These are phyloP conservation scores for Urosaurus nigricauda DNA, from an alignment of 2,797 vertebrate genomes.

Conservation along the genomic window DNA sequence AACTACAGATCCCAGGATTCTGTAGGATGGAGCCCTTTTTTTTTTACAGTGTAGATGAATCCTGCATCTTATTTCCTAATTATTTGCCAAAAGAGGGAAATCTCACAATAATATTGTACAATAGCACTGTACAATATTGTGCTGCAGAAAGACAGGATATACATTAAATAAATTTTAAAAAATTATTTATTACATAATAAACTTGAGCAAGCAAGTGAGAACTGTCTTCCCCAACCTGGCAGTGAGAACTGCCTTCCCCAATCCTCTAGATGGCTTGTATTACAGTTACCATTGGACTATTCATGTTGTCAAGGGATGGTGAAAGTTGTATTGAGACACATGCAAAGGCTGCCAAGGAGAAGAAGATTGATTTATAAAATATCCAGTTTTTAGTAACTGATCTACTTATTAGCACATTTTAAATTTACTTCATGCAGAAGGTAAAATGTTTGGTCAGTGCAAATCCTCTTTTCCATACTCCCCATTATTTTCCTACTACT, in stretches of 20 bases:
- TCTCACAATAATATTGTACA: background rate
- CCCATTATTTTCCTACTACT: background rate
- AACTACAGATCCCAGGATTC: too few relatives aligned
- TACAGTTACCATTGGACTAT: background rate
- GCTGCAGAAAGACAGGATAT: too few relatives aligned
- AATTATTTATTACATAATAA: too few relatives aligned
- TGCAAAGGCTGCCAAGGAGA: background rate
- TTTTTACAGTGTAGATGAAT: background rate
- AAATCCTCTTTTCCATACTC: background rate
- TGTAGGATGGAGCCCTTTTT: too few relatives aligned
- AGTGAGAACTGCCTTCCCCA: background rate
- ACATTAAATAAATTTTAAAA: too few relatives aligned
- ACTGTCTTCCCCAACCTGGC: background rate
- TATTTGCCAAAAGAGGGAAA: background rate
- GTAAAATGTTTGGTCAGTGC: background rate
- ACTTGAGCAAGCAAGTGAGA: background rate
- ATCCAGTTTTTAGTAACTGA: background rate
- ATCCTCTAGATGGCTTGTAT: too few relatives aligned
- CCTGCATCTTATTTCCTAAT: background rate
- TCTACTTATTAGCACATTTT: background rate
- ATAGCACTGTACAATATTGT: background rate
- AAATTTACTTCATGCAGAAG: background rate
- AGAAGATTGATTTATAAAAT: background rate
- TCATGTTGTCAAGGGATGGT: background rate
- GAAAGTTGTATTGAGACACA: background rate